Conservation (phyloP, 1,140 invertebrate genomes). For the Archivesica marissinica region DNA sequence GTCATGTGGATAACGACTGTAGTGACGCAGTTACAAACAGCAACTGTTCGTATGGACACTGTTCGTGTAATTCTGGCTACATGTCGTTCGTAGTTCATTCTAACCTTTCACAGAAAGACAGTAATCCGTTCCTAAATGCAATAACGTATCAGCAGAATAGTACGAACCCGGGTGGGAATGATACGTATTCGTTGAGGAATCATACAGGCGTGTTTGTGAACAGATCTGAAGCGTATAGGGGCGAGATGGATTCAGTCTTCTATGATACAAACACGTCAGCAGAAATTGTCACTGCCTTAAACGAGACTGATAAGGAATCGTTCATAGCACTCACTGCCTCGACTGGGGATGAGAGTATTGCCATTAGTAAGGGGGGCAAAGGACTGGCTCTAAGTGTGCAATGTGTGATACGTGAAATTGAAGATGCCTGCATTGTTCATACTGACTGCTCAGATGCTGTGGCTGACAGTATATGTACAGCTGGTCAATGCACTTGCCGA, state of each 20-base stretch:
- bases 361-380: background rate
- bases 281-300: too few species aligned
- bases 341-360: too few species aligned
- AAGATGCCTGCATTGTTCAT: conserved; percentile 60
- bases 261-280: too few species aligned
- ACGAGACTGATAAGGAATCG: too few species aligned
- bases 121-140: background rate
- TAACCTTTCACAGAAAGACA: too few species aligned
- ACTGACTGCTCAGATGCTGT: conserved; percentile 65
- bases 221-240: too few species aligned
- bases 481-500: conserved; percentile 50
- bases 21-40: conserved; percentile 60
- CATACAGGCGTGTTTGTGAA: background rate
- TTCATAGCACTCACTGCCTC: too few species aligned
- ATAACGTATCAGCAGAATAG: background rate
- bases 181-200: background rate
- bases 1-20: conserved; percentile 62
- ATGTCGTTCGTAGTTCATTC: background rate
- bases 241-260: too few species aligned
- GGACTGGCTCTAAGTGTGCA: too few species aligned
- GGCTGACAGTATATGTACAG: conserved; percentile 53
- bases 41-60: conserved; percentile 56
- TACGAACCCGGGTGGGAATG: background rate
- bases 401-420: conserved; percentile 57
- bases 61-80: conserved; percentile 63